Percentiles rank a stretch among this genome's conserved stretches.
Conservation (phyloP, 2,888 invertebrate genomes). For the Terebella lapidaria region DNA sequence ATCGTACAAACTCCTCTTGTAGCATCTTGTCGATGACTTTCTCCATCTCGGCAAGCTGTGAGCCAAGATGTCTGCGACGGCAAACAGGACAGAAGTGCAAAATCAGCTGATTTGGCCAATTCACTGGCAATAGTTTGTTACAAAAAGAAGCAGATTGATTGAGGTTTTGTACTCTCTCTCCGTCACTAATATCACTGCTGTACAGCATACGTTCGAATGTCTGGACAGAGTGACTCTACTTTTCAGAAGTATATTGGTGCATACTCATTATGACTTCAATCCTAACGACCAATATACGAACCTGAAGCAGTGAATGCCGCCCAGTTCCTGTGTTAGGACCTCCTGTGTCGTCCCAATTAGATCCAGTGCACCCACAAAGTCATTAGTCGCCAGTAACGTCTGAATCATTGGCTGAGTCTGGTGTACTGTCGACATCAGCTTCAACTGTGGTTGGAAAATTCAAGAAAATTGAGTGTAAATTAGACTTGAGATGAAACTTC, state of each 20-base stretch:
- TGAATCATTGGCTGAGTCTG: conserved; percentile 98
- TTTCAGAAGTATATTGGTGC: too few species aligned
- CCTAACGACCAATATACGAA: too few species aligned
- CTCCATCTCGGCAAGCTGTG: conserved; percentile 92
- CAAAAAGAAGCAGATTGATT: too few species aligned
- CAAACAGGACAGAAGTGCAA: too few species aligned
- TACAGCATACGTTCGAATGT: too few species aligned
- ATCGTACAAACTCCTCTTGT: conserved; percentile 86
- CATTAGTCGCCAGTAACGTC: conserved; percentile 84
- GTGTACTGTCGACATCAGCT: conserved; percentile 89
- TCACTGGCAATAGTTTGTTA: too few species aligned
- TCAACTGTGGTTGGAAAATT: conserved; percentile 57
- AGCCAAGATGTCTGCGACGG: conserved; percentile 76
- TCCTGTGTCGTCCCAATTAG: conserved; percentile 94
- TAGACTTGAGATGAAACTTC: too few species aligned
- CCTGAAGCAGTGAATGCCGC: conserved; percentile 87
- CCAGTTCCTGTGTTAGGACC: conserved; percentile 80
- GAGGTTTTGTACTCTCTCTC: too few species aligned
- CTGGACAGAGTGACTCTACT: too few species aligned
- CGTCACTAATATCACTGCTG: too few species aligned
- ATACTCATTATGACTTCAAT: too few species aligned
- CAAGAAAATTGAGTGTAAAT: neutral
- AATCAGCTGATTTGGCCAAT: too few species aligned
- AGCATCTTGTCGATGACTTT: conserved; percentile 95
- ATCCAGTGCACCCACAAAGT: conserved; percentile 95